These are phyloP conservation scores for Phrixothrix hirtus DNA, from an alignment of 2,888 invertebrate species.

Conservation along the genomic window DNA sequence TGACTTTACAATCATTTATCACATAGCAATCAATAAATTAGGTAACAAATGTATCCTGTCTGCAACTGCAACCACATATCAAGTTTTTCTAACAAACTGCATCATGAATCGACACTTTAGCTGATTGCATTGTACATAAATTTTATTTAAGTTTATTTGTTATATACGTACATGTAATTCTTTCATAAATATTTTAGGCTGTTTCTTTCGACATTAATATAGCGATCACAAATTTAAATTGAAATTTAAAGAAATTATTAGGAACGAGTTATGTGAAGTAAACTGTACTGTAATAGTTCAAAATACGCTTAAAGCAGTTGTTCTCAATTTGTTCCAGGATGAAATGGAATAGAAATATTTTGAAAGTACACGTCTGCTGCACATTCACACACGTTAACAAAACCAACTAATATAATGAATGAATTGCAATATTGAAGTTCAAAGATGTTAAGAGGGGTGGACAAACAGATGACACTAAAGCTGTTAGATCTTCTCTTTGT, in stretches of 20 bases:
- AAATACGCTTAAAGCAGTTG: too few species aligned
- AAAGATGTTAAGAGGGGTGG: conserved; percentile 24
- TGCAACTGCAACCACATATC: conserved; percentile 30
- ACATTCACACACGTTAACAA: conserved; percentile 17
- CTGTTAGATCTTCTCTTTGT: conserved; percentile 38
- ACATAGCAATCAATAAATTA: conserved; percentile 37
- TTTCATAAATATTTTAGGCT: too few species aligned
- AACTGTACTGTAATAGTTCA: too few species aligned
- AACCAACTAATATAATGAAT: conserved; percentile 30
- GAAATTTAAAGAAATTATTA: too few species aligned
- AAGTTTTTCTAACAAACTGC: conserved; percentile 19
- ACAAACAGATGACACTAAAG: conserved; percentile 39
- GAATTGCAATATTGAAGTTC: conserved; percentile 29
- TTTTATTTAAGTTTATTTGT: too few species aligned
- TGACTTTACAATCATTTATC: conserved; percentile 38
- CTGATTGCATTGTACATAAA: conserved; percentile 19
- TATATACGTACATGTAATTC: too few species aligned
- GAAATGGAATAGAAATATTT: too few species aligned
- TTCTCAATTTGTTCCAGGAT: too few species aligned
- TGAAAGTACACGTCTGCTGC: background rate
- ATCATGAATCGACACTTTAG: conserved; percentile 28
- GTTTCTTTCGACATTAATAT: too few species aligned
- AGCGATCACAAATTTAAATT: too few species aligned
- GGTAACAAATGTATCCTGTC: conserved; percentile 25
- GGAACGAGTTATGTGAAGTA: too few species aligned